phyloP scores from a whole-genome alignment of 2,113 vertebrate genomes.

The Oreochromis spilurus region DNA sequence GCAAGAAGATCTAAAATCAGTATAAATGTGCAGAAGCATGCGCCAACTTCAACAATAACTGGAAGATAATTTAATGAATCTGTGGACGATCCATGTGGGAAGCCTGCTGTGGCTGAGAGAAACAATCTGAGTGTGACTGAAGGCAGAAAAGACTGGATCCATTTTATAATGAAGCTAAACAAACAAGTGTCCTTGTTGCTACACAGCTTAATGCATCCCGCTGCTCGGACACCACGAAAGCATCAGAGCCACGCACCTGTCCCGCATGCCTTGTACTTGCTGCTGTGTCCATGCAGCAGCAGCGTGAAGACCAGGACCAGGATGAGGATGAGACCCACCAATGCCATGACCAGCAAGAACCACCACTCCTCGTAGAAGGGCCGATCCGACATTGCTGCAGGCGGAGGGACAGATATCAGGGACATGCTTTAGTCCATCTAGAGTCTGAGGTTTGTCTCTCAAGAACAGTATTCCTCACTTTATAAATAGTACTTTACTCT shows the following conservation, averaged over 20 bases:
- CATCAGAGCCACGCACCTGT: slow-evolving; percentile 71
- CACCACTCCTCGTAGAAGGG: slow-evolving; percentile 98
- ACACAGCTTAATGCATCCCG: neutral
- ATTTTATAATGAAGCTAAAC: neutral
- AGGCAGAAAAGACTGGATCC: neutral
- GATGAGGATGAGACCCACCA: slow-evolving; percentile 87
- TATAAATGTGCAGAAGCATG: neutral
- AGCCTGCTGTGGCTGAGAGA: neutral
- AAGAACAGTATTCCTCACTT: neutral
- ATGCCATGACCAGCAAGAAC: slow-evolving; percentile 91
- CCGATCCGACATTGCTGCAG: slow-evolving; percentile 80
- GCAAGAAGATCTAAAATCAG: neutral
- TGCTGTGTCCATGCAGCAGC: slow-evolving; percentile 85
- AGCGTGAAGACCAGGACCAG: slow-evolving; percentile 85
- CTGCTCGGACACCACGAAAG: neutral
- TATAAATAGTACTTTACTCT: neutral
- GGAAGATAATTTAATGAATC: neutral
- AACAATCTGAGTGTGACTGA: neutral
- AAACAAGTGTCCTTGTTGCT: neutral
- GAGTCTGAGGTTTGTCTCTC: neutral
- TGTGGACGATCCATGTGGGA: neutral
- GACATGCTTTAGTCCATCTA: neutral
- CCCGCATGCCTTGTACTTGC: slow-evolving; percentile 83
- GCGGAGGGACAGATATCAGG: neutral
- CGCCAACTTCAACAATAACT: neutral